Base-by-base conservation (phyloP, 2,888 invertebrate species). In the Lepidocyrtoides sp. region DNA sequence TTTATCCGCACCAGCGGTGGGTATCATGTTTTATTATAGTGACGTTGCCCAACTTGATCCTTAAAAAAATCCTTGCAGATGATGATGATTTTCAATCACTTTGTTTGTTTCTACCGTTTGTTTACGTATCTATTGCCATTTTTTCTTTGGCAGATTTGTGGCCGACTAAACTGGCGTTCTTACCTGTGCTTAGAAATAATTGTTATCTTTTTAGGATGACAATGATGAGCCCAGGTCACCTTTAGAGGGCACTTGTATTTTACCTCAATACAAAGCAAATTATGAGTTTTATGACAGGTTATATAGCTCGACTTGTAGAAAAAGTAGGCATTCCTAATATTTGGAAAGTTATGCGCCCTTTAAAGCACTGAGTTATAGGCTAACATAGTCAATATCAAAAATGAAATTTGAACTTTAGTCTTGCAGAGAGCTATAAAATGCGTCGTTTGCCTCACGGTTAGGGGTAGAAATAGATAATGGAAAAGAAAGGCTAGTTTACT, bases 1-100 rank as follows among this genome's bases (percentile, higher is more conserved):
- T 83, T 89, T 82, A 75, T 72, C 89, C 54, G 60, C 57, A 72
- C 48, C 89, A 89, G 89, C 84, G 83, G 89, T 89, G 83, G 89
- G 89, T 83, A 89, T 89, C 89, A 89, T 89, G 77, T 66, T 89
- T n/a, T n/a, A n/a, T 75, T 69, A 23, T 29, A 17, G 26, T 75
- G 51, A 29, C 29, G 36, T 57, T 83, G 44, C 69, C 60, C 75
- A 60, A 41, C 85, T 51, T 75, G 36, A 77, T 66, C 44, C 36
- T 57, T 60, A n/a, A n/a, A 81, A 81, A 81, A 57, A 81, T 44
- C 17, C 29, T 51, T 69, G 69, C 81, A 60, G 17, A 69, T n/a
- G n/a, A n/a, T n/a, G n/a, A n/a, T n/a, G 36, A n/a, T 32, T 29
- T 41, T 81, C 81, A 81, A 41, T 81, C 77, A 54, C n/a, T n/a